Evolutionary conservation across 2,888 invertebrate genomes (phyloP), one percentile per base, ranked within the genome.

Genomic region (Colostygia pectinataria): DNA sequence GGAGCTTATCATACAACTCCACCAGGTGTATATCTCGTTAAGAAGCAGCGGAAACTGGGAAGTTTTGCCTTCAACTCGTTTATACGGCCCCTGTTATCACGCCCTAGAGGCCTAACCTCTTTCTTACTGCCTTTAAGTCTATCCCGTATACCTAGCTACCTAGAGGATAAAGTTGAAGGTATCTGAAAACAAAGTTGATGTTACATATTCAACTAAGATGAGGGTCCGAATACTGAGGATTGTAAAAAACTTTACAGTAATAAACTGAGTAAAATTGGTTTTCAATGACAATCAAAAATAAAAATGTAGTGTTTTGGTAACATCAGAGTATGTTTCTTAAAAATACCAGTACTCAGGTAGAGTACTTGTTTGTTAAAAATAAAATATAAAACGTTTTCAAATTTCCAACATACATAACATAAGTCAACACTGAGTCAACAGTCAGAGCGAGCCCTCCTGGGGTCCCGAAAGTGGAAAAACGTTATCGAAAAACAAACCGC

Each of bases 61-160:
- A 83, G 70, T 84, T 84, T 74, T 48, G 41, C 59, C 63, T 68
- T 65, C 70, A 67, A 76, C 77, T 79, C 80, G 75, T 80, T 82
- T 79, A 73, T 68, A 72, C 66, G 64, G 73, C 63, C 57, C 57
- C 63, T 57, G 66, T 65, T 76, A 83, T 76, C 68, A 72, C 74
- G 62, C 83, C 83, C 81, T 55, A 55, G 83, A 80, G 83, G 72
- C 73, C 77, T 72, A 74, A 66, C 72, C 74, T 76, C 71, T 68
- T 72, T 68, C 72, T 71, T 71, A 63, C 59, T 61, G 54, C 64
- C 65, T 67, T 55, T 55, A 60, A 66, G 63, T 61, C 59, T 61
- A 60, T 60, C 52, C 63, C 34, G 14, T 20, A 53, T 36, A 43
- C 51, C 45, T 47, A 45, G 51, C 45, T 47, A 43, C 38, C 43